phyloP scores from a whole-genome alignment of 2,113 vertebrate genomes.

The Odontophorus gujanensis region DNA sequence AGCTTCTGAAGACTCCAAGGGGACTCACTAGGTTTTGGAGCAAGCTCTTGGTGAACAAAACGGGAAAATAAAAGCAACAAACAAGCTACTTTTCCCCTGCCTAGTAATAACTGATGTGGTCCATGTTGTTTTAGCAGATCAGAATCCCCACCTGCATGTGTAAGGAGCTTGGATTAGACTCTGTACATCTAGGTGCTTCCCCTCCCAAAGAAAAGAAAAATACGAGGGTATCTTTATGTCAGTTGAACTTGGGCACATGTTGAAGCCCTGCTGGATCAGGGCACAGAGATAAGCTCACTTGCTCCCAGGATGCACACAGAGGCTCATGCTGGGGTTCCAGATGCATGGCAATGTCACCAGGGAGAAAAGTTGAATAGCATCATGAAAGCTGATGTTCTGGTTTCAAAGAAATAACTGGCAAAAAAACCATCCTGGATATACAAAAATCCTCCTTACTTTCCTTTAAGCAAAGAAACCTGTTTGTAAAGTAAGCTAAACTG shows the following conservation, averaged over 20 bases:
- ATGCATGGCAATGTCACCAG: neutral
- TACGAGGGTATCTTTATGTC: neutral
- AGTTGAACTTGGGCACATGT: accelerated
- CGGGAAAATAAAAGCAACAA: neutral
- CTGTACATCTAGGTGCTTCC: neutral
- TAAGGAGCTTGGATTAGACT: neutral
- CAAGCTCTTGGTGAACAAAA: neutral
- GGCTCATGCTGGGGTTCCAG: neutral
- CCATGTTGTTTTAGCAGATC: neutral
- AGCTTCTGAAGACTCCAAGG: accelerated
- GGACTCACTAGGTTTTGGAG: neutral
- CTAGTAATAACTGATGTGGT: neutral
- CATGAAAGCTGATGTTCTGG: neutral
- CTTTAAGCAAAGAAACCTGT: neutral
- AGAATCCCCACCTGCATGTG: neutral
- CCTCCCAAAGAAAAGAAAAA: neutral
- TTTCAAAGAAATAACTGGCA: neutral
- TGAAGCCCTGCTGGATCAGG: accelerated
- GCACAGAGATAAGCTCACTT: neutral
- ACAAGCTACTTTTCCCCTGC: neutral
- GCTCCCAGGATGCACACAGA: accelerated
- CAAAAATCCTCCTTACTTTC: neutral
- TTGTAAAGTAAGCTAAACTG: neutral
- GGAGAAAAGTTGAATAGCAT: neutral
- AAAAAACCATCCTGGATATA: neutral